These are phyloP conservation scores for Myotis daubentonii DNA, from an alignment of 2,797 vertebrate species.

Conservation along the genomic window DNA sequence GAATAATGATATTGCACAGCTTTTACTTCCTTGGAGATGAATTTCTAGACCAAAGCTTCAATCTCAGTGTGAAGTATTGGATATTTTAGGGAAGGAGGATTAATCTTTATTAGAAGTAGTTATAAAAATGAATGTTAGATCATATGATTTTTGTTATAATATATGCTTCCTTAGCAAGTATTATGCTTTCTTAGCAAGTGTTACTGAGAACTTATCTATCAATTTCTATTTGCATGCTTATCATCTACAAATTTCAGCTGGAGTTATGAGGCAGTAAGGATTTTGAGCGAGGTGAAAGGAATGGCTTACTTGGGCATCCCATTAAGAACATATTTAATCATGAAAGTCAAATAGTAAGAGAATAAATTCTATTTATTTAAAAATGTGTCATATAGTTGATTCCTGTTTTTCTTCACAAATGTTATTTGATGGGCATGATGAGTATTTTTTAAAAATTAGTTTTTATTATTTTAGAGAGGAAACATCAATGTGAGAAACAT, in stretches of 20 bases:
- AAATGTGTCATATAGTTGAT: not conserved
- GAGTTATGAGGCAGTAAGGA: not conserved
- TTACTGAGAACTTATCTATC: not conserved
- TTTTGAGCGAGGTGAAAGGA: not conserved
- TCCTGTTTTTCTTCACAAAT: conserved; percentile 37
- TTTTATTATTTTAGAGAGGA: not conserved
- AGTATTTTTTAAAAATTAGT: not conserved
- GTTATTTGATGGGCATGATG: not conserved
- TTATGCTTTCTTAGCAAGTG: not conserved
- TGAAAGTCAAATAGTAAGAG: not conserved
- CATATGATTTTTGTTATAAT: not conserved
- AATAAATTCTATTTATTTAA: not conserved
- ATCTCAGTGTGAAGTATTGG: not conserved
- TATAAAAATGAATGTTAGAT: not conserved
- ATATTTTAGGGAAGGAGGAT: not conserved
- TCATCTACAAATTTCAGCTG: not conserved
- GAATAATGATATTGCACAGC: not conserved
- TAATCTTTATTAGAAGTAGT: conserved; percentile 33
- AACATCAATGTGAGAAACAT: not conserved
- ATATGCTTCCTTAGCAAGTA: not conserved
- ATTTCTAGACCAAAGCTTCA: conserved; percentile 35
- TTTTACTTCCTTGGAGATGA: not conserved
- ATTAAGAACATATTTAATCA: not conserved
- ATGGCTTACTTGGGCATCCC: not conserved
- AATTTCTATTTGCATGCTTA: not conserved